A percentile compares a stretch with the other conserved stretches of the same genome.
Conservation (phyloP, 2,888 invertebrate species). For the Unio pictorum region DNA sequence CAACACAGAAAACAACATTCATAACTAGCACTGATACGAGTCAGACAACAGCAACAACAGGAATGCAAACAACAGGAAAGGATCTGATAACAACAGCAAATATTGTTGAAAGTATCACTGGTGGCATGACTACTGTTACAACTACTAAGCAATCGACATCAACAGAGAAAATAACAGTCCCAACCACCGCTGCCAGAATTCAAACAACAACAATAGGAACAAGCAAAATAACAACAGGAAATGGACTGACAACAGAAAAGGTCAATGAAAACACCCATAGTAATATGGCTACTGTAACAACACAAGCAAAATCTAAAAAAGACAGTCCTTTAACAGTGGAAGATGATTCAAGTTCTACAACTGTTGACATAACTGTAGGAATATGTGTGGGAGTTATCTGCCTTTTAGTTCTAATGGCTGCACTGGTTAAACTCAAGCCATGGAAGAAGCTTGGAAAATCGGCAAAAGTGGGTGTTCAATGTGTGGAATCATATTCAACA, state of each 20-base stretch:
- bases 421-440: constrained; percentile 75
- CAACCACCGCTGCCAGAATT: no score
- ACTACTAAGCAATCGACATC: no score
- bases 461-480: background rate
- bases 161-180: no score
- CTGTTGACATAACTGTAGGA: constrained; percentile 6
- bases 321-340: background rate
- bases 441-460: constrained; percentile 73
- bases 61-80: no score
- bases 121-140: no score
- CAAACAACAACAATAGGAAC: background rate
- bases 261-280: background rate
- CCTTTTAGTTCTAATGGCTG: constrained; percentile 8
- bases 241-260: no score
- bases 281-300: background rate
- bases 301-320: constrained; percentile 1
- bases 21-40: no score
- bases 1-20: no score
- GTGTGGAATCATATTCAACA: no score
- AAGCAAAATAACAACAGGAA: background rate
- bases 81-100: no score
- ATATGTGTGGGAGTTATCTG: constrained; percentile 11
- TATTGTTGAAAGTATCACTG: no score
- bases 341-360: constrained; percentile 3
- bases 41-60: no score